A percentile compares a stretch with the other conserved stretches of the same genome.
Evolutionary conservation across 2,888 invertebrate species (phyloP).

Genomic region (Tetragnatha montana): DNA sequence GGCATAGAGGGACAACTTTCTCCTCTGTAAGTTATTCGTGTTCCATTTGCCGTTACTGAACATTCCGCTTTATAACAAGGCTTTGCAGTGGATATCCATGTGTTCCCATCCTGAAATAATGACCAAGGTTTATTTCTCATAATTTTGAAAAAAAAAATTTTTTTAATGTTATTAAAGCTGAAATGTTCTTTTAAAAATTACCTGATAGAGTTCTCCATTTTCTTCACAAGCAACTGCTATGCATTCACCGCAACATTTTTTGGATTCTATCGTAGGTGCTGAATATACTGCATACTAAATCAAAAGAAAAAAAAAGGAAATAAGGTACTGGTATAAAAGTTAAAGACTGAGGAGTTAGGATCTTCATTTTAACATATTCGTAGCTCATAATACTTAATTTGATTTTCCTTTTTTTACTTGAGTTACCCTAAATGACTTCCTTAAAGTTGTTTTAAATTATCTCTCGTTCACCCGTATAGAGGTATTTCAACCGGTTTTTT

Average conservation of each 20-base stretch:
- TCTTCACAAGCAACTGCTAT: slow-evolving; percentile 72
- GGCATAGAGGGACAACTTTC: slow-evolving; percentile 64
- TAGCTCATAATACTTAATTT: too few relatives aligned
- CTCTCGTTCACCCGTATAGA: too few relatives aligned
- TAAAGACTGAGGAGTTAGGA: too few relatives aligned
- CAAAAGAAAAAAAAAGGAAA: background rate
- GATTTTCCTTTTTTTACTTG: too few relatives aligned
- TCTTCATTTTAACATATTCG: too few relatives aligned
- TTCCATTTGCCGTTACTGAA: slow-evolving; percentile 38
- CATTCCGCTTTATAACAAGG: slow-evolving; percentile 70
- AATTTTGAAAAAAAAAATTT: background rate
- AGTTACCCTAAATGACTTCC: too few relatives aligned
- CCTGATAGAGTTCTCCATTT: slow-evolving; percentile 71
- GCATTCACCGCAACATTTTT: slow-evolving; percentile 73
- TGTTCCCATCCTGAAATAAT: slow-evolving; percentile 55
- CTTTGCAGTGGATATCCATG: slow-evolving; percentile 66
- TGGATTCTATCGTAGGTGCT: slow-evolving; percentile 59
- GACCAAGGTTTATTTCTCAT: background rate
- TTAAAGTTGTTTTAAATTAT: too few relatives aligned
- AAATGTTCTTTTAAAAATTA: slow-evolving; percentile 12
- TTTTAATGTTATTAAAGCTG: too few relatives aligned
- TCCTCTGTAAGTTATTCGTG: slow-evolving; percentile 60
- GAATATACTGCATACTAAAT: slow-evolving; percentile 71
- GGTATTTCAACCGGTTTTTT: too few relatives aligned
- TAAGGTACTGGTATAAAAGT: too few relatives aligned